phyloP scores from a whole-genome alignment of 30 jellyfish, hydroid and myxozoan species.

The Hydra vulgaris region DNA sequence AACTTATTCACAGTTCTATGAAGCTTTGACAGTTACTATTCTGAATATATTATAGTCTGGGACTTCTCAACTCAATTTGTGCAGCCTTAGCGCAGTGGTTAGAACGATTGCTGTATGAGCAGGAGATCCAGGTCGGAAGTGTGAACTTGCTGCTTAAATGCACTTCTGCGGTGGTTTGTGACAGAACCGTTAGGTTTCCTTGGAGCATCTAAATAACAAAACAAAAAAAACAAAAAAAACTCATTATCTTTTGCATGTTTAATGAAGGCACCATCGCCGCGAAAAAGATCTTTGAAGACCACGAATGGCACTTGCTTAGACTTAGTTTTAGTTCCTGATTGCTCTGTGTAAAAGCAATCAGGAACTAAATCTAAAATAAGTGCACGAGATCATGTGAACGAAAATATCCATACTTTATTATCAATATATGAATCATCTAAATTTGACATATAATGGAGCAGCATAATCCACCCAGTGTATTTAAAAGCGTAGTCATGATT shows the following conservation, averaged over 20 bases:
- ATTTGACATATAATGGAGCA: neutral
- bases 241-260: neutral
- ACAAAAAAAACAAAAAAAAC: no score
- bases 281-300: neutral
- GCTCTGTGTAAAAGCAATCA: neutral
- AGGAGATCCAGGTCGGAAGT: no score
- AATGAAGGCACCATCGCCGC: neutral
- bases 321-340: no score
- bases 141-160: no score
- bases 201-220: no score
- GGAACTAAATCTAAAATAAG: neutral
- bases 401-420: neutral
- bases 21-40: neutral
- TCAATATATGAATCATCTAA: neutral
- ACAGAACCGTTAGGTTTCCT: no score
- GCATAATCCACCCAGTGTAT: constrained; percentile 7
- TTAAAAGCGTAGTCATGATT: neutral
- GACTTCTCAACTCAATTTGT: neutral
- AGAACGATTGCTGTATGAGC: no score
- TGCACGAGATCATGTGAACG: neutral
- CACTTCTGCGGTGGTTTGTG: no score
- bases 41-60: neutral
- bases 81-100: no score
- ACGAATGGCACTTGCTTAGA: neutral
- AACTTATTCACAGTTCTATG: neutral